Evolutionary conservation across 2,888 invertebrate species (phyloP).

Genomic region (Lasioglossum vierecki): DNA sequence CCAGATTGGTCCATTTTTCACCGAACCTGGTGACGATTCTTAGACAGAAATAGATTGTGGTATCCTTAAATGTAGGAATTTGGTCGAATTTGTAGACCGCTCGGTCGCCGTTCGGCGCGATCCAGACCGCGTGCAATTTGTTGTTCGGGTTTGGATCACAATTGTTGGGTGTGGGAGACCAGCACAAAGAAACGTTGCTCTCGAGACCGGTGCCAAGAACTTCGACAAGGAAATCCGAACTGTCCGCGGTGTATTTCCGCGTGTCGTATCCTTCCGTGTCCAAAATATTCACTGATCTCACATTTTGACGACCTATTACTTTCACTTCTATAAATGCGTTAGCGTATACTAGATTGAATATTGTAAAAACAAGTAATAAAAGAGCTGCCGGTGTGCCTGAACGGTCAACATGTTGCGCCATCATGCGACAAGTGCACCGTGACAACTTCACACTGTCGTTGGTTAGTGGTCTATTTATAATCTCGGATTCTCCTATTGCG

Average conservation of each 20-base stretch:
- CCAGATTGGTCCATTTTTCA: slow-evolving; percentile 75
- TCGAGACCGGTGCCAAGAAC: slow-evolving; percentile 71
- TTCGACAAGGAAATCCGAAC: slow-evolving; percentile 53
- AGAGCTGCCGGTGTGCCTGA: slow-evolving; percentile 77
- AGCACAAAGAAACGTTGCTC: slow-evolving; percentile 67
- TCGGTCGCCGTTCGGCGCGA: slow-evolving; percentile 53
- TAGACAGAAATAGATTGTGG: slow-evolving; percentile 78
- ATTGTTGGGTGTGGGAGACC: slow-evolving; percentile 70
- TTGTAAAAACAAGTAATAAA: slow-evolving; percentile 74
- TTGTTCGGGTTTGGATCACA: slow-evolving; percentile 62
- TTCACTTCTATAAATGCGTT: slow-evolving; percentile 59
- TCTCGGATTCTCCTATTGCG: slow-evolving; percentile 40
- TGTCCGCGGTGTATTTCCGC: slow-evolving; percentile 16
- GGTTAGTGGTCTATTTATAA: slow-evolving; percentile 68
- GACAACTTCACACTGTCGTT: slow-evolving; percentile 72
- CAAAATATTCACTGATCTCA: slow-evolving; percentile 66
- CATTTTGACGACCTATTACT: slow-evolving; percentile 40
- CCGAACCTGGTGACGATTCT: slow-evolving; percentile 60
- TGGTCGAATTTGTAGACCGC: slow-evolving; percentile 71
- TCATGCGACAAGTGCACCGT: slow-evolving; percentile 80
- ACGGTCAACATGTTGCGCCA: slow-evolving; percentile 81
- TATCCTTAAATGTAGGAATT: slow-evolving; percentile 73
- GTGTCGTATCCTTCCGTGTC: slow-evolving; percentile 14
- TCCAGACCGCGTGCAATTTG: slow-evolving; percentile 63
- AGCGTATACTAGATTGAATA: slow-evolving; percentile 72